Evolutionary conservation across 1,140 invertebrate species (phyloP).

Genomic region (Doryteuthis pealeii): DNA sequence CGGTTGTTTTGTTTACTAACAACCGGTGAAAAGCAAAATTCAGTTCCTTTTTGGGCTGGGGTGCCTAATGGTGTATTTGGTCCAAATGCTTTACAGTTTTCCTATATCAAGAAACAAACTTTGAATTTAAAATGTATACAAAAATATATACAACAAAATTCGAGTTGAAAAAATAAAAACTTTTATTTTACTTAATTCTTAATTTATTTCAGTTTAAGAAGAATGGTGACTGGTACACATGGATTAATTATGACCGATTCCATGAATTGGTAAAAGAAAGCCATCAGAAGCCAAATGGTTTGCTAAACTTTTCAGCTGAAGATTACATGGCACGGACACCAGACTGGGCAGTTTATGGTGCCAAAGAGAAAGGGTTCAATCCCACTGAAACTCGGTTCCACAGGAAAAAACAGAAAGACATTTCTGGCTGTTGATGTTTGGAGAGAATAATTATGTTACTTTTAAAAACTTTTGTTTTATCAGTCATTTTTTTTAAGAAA

Average conservation of each 20-base stretch:
- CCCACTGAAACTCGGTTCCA: constrained; percentile 65
- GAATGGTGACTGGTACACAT: constrained; percentile 67
- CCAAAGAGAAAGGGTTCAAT: constrained; percentile 67
- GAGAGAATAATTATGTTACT: neutral
- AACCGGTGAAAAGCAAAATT: too few species aligned
- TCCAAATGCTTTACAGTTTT: too few species aligned
- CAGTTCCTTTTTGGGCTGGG: too few species aligned
- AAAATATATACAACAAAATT: too few species aligned
- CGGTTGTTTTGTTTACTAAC: too few species aligned
- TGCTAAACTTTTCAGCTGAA: constrained; percentile 61
- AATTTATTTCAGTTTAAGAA: constrained; percentile 62
- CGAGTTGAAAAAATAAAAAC: too few species aligned
- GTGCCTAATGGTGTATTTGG: too few species aligned
- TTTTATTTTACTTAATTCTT: neutral
- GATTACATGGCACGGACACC: constrained; percentile 68
- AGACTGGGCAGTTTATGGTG: constrained; percentile 66
- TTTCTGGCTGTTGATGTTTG: constrained; percentile 31
- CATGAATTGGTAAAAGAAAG: constrained; percentile 59
- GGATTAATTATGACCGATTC: constrained; percentile 70
- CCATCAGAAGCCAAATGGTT: constrained; percentile 56
- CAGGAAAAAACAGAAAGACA: constrained; percentile 63
- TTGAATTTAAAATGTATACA: too few species aligned
- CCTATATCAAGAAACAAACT: too few species aligned
- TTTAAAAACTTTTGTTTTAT: neutral
- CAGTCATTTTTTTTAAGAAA: neutral